Conservation (phyloP, 1,140 invertebrate species). For the Caerostris extrusa region DNA sequence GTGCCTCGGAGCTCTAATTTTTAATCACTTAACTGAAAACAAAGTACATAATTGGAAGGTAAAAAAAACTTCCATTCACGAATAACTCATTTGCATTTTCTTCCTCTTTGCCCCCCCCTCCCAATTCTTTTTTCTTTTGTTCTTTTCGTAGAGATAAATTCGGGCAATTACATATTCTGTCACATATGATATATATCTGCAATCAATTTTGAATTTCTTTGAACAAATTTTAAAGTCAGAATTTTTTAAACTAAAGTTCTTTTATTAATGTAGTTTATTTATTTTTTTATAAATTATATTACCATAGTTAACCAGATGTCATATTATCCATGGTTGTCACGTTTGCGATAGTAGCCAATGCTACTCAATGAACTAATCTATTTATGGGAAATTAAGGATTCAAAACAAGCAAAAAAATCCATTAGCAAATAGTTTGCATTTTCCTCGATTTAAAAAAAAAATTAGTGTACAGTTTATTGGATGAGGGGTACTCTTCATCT, state of each 20-base stretch:
- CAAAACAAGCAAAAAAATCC: no score
- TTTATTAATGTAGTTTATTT: neutral
- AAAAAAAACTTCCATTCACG: neutral
- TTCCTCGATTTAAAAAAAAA: no score
- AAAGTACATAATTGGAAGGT: neutral
- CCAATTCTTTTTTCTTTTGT: neutral
- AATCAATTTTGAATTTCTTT: neutral
- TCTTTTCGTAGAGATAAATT: neutral
- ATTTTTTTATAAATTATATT: no score
- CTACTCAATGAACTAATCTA: no score
- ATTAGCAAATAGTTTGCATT: no score
- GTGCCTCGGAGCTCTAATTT: neutral
- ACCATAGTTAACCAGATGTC: no score
- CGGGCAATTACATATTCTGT: constrained; percentile 4
- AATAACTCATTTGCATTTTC: constrained; percentile 4
- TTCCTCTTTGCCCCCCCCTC: no score
- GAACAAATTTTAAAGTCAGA: neutral
- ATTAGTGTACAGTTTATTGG: no score
- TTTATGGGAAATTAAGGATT: no score
- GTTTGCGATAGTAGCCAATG: no score
- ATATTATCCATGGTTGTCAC: no score
- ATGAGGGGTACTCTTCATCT: no score
- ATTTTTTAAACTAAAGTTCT: neutral
- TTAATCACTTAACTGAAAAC: neutral
- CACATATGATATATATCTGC: neutral